Evolutionary conservation across 64 coral and sea anemone species (phyloP).

Genomic region (Montipora foliosa): DNA sequence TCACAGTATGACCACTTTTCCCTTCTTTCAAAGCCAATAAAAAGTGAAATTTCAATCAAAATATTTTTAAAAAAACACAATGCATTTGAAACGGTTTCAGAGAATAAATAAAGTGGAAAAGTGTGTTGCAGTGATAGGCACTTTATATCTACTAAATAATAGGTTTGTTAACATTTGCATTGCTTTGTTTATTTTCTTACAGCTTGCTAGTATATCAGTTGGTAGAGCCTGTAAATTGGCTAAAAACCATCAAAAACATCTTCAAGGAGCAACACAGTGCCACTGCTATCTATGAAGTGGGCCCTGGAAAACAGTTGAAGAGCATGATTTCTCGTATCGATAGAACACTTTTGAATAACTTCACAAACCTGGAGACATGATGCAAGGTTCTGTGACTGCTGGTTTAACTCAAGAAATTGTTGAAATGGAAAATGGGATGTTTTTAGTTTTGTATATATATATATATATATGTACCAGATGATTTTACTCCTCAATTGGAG

Average conservation of each 20-base stretch:
- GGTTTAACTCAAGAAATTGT: not conserved
- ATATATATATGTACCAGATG: too few species aligned
- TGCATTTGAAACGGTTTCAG: too few species aligned
- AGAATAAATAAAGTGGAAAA: too few species aligned
- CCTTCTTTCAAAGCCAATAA: too few species aligned
- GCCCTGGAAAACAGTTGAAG: conserved; percentile 88
- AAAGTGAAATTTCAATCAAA: too few species aligned
- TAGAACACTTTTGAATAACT: conserved; percentile 28
- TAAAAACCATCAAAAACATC: conserved; percentile 61
- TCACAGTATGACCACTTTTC: too few species aligned
- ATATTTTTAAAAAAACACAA: too few species aligned
- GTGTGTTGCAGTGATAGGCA: too few species aligned
- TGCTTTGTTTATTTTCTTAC: not conserved
- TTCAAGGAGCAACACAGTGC: conserved; percentile 1
- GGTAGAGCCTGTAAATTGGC: conserved; percentile 88
- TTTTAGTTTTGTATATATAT: too few species aligned
- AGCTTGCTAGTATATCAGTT: conserved; percentile 89
- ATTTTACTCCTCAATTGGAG: too few species aligned
- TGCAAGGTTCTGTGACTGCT: not conserved
- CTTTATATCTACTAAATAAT: too few species aligned
- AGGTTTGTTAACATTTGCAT: not conserved
- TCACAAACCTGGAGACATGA: conserved; percentile 29
- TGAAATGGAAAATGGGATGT: not conserved
- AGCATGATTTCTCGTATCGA: conserved; percentile 84
- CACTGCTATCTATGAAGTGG: conserved; percentile 70